Evolutionary conservation across 2,888 invertebrate species (phyloP), one percentile per base, ranked within the genome.

Genomic region (Drosophila mercatorum): DNA sequence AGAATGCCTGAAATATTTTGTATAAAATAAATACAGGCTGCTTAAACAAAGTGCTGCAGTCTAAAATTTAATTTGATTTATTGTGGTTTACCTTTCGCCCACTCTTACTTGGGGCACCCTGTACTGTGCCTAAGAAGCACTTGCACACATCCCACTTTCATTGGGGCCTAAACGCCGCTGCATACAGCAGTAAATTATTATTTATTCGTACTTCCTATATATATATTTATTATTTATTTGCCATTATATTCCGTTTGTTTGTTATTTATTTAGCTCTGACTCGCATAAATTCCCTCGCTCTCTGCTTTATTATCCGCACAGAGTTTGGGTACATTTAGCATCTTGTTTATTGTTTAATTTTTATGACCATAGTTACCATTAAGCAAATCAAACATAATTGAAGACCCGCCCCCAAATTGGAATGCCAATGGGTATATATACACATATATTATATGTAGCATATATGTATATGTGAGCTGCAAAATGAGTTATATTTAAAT

Each of bases 151-250:
- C 58, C 57, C 38, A 72, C 75, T 75, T 68, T 60, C 57, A 56
- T 38, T 53, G 68, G 58, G 60, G 67, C 55, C 79, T 71, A 80
- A 83, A 76, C 52, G 71, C 80, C 52, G 69, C 80, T 64, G 74
- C 67, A 72, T 59, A 83, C 64, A 71, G 65, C 74, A 73, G 71
- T 73, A 78, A 84, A 83, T 84, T 75, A 82, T 84, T 89, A 89
- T 89, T 85, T 89, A 89, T 89, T 84, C 88, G 79, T 71, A 68
- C 57, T 79, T 79, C 55, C 80, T 75, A 17, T 17, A 17, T 17
- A 17, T 17, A 17, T 89, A 89, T 89, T 85, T 79, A 89, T 83
- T 88, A 89, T 83, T 88, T 89, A 88, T 87, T 73, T 78, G 75
- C 43, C 75, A 78, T 72, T 66, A 71, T 62, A 71, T 57, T 66